Conservation (phyloP, 1,140 invertebrate genomes). For the Eriocheir sinensis region DNA sequence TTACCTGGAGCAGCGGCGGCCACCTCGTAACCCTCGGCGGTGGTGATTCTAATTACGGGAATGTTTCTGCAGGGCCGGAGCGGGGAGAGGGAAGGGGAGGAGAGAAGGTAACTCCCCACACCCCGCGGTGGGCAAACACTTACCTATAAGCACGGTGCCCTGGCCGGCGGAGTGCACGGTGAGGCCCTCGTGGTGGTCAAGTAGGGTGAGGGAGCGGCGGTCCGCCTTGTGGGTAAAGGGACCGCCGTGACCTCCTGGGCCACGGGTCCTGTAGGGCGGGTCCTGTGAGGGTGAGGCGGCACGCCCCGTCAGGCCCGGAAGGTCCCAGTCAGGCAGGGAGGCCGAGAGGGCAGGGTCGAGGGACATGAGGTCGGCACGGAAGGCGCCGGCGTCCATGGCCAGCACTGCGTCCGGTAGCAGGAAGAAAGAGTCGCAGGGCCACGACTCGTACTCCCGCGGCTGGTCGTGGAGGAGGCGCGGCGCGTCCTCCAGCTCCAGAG, state of each 20-base stretch:
- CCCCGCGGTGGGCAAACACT: neutral
- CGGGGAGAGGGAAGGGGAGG: too few relatives aligned
- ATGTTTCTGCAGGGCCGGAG: too few relatives aligned
- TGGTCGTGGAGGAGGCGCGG: conserved; percentile 60
- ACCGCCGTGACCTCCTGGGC: conserved; percentile 5
- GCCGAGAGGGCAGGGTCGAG: conserved; percentile 77
- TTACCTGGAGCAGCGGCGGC: too few relatives aligned
- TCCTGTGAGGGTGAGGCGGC: conserved; percentile 33
- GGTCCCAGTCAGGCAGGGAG: conserved; percentile 77
- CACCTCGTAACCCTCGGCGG: too few relatives aligned
- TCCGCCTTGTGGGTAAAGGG: conserved; percentile 40
- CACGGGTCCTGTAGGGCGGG: conserved; percentile 31
- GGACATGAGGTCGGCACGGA: conserved; percentile 76
- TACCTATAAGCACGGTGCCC: conserved; percentile 78
- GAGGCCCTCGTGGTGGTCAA: conserved; percentile 77
- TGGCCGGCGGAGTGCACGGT: conserved; percentile 74
- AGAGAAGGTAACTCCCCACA: too few relatives aligned
- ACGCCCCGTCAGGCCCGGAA: conserved; percentile 61
- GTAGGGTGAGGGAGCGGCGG: conserved; percentile 72
- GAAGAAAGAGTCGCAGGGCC: conserved; percentile 79
- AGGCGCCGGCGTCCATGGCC: conserved; percentile 78
- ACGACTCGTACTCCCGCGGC: conserved; percentile 78
- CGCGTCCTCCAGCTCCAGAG: conserved; percentile 69
- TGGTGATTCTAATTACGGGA: too few relatives aligned
- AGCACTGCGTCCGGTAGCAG: conserved; percentile 77